These are phyloP conservation scores for Sialia sialis DNA, from an alignment of 2,113 vertebrate species.

Conservation along the genomic window DNA sequence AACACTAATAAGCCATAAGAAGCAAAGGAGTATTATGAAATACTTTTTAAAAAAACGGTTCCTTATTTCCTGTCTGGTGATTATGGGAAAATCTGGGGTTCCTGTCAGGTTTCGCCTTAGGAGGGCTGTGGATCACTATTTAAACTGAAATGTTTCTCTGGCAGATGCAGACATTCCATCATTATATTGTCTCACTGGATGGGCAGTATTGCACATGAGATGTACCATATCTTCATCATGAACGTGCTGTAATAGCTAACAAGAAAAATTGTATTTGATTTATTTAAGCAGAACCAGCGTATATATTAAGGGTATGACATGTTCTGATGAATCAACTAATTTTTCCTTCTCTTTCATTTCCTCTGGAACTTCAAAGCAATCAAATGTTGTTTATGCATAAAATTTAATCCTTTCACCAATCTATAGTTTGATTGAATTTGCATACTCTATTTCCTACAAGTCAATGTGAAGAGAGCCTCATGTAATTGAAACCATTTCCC, in stretches of 20 bases:
- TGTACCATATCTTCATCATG: background rate
- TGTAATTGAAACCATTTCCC: conserved; percentile 69
- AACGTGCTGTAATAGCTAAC: background rate
- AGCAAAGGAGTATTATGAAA: background rate
- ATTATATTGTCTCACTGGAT: background rate
- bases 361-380: conserved; percentile 68
- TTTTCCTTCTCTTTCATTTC: conserved; percentile 38
- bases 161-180: background rate
- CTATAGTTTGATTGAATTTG: conserved; percentile 73
- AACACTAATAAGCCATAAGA: background rate
- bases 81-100: background rate
- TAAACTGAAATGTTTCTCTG: background rate
- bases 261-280: conserved; percentile 10
- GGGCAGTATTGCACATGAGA: background rate
- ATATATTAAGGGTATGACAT: conserved; percentile 21
- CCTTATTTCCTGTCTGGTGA: background rate
- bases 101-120: background rate
- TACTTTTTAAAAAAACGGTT: background rate
- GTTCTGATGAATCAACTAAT: conserved; percentile 58
- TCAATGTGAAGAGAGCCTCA: conserved; percentile 56
- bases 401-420: conserved; percentile 72
- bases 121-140: background rate
- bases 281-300: conserved; percentile 4
- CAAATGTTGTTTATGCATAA: conserved; percentile 70
- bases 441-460: conserved; percentile 71